Conservation (phyloP, 2,888 invertebrate genomes). For the Temnothorax rugatulus region DNA sequence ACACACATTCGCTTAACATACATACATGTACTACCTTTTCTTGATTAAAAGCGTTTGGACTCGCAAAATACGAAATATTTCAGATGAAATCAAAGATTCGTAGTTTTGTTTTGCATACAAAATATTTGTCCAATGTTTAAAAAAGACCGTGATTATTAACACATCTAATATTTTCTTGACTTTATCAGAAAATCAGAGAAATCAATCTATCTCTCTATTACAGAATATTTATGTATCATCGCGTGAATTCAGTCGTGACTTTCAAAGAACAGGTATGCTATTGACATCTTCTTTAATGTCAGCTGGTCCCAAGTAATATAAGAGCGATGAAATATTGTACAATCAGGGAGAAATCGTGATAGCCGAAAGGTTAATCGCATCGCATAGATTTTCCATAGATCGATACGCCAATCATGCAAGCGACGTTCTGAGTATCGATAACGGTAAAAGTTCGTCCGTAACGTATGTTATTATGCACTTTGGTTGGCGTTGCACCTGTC, state of each 20-base stretch:
- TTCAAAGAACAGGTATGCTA: conserved; percentile 27
- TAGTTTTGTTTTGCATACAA: background rate
- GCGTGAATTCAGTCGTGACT: conserved; percentile 8
- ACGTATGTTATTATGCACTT: conserved; percentile 65
- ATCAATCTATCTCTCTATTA: background rate
- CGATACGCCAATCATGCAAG: conserved; percentile 66
- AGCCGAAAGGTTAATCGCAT: conserved; percentile 60
- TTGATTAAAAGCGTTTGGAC: background rate
- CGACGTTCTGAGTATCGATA: conserved; percentile 72
- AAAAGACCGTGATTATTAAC: background rate
- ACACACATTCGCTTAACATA: background rate
- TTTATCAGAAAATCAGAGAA: background rate
- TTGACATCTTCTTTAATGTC: conserved; percentile 36
- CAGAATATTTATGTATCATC: background rate
- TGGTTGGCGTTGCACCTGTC: conserved; percentile 71
- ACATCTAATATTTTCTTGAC: background rate
- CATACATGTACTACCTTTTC: background rate
- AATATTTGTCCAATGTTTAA: background rate
- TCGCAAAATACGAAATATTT: background rate
- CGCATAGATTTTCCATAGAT: conserved; percentile 44
- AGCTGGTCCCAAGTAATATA: conserved; percentile 19
- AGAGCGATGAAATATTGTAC: conserved; percentile 26
- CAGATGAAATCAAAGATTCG: background rate
- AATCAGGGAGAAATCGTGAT: background rate
- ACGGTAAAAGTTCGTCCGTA: conserved; percentile 60